Evolutionary conservation across 2,797 vertebrate genomes (phyloP), one percentile per base, ranked within the genome.

Genomic region (Notoglanidium macrostoma): DNA sequence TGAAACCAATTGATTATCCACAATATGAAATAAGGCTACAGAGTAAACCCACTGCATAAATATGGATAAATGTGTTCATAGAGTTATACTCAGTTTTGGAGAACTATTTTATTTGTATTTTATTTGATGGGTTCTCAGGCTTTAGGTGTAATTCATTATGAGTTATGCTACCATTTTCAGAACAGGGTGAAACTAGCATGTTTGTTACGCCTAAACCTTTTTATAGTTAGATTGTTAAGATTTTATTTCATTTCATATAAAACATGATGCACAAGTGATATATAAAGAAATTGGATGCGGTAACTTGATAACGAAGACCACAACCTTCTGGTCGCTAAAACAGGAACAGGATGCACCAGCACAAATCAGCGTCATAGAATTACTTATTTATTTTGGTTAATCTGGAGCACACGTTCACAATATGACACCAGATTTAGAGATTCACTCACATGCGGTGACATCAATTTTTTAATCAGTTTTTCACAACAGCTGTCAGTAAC

Each of bases 401-500:
- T 35, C 57, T 46, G 70, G n/a, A 63, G 17, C 54, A 61, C 21
- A 1, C 8, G n/a, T 21, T 78, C 35, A 86, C 40, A 73, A 44
- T 26, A 57, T 61, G 85, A 86, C 26, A 19, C 19, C 54, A 46
- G 12, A 63, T 73, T 74, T 10, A 17, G 40, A 76, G 29, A 54
- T 19, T 72, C 61, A n/a, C n/a, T 86, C 35, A 14, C 26, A 63
- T 74, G 46, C 74, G 40, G 46, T 55, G 40, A 65, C 51, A 82
- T 23, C 51, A 68, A 40, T 86, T 59, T 51, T 54, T 12, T 32
- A 82, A 82, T 82, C 65, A 86, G 21, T 78, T 29, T 77, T n/a
- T 86, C 12, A n/a, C 51, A 86, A 46, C 67, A 61, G 49, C 65
- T 70, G 76, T 44, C 51, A 80, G 32, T 46, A 86, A 81, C 72